These are phyloP conservation scores for Drosophila tani DNA, from an alignment of 1,140 invertebrate species.

Conservation along the genomic window DNA sequence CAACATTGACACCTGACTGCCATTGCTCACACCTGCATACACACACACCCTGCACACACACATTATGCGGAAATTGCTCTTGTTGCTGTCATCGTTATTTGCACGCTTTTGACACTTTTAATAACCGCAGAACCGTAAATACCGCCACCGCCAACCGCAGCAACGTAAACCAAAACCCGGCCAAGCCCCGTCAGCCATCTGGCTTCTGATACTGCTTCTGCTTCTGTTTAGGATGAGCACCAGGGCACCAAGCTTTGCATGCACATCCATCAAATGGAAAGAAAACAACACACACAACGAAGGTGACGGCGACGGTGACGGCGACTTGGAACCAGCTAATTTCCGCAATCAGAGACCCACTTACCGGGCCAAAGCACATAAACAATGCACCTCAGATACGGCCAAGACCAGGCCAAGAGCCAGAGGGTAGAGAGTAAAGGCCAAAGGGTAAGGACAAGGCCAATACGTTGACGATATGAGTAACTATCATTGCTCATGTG, in stretches of 20 bases:
- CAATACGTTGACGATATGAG: slow-evolving; percentile 30
- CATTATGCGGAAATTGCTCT: slow-evolving; percentile 40
- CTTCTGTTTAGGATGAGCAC: slow-evolving; percentile 7
- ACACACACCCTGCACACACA: slow-evolving; percentile 1
- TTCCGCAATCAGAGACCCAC: slow-evolving; percentile 81
- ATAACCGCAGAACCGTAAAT: slow-evolving; percentile 78
- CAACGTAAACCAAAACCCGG: slow-evolving; percentile 45
- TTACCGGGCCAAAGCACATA: slow-evolving; percentile 71
- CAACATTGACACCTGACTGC: slow-evolving; percentile 33
- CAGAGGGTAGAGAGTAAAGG: neutral
- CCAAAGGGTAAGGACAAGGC: slow-evolving; percentile 53
- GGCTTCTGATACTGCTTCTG: neutral
- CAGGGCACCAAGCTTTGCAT: slow-evolving; percentile 63
- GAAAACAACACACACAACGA: slow-evolving; percentile 49
- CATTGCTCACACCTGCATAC: slow-evolving; percentile 33
- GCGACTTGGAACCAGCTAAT: slow-evolving; percentile 69
- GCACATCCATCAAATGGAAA: slow-evolving; percentile 78
- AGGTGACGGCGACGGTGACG: slow-evolving; percentile 2
- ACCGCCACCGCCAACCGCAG: slow-evolving; percentile 57
- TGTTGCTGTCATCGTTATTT: slow-evolving; percentile 65
- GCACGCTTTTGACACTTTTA: slow-evolving; percentile 76
- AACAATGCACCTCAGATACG: slow-evolving; percentile 59
- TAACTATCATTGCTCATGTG: slow-evolving; percentile 60
- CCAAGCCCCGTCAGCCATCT: slow-evolving; percentile 27
- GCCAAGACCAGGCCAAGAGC: slow-evolving; percentile 8